Evolutionary conservation across 2,797 vertebrate genomes (phyloP).

Genomic region (Ceryle rudis): DNA sequence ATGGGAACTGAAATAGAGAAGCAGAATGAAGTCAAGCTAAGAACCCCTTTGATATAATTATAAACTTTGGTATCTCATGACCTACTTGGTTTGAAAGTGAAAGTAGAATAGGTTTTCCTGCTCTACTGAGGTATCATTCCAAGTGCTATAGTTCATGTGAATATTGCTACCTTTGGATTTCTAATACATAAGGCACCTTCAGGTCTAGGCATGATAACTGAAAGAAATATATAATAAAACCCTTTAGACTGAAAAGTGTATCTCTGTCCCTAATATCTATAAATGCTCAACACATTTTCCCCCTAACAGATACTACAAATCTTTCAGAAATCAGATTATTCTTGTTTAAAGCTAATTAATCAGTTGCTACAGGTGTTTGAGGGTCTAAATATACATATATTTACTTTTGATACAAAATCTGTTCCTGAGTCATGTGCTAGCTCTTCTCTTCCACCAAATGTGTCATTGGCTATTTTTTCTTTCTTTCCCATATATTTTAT

Average conservation of each 20-base stretch:
- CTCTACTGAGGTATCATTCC: background rate
- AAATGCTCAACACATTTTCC: background rate
- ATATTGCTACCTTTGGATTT: background rate
- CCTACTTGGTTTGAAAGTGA: background rate
- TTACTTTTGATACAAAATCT: constrained; percentile 37
- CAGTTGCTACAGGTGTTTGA: background rate
- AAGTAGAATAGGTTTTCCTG: background rate
- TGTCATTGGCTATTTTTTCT: constrained; percentile 51
- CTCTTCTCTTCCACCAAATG: constrained; percentile 24
- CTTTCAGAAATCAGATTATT: background rate
- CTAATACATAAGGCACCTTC: background rate
- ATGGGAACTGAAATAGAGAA: background rate
- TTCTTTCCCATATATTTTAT: constrained; percentile 54
- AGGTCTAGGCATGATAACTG: background rate
- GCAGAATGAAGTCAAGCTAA: background rate
- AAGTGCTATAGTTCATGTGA: background rate
- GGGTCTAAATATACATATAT: background rate
- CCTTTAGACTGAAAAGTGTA: background rate
- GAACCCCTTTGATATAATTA: background rate
- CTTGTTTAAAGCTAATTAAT: background rate
- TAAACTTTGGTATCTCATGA: background rate
- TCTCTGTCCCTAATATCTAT: background rate
- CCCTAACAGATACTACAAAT: background rate
- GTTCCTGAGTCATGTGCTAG: background rate
- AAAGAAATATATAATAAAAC: background rate